Evolutionary conservation across 92 coral and sea anemone genomes (phyloP).

Genomic region (Ricordea florida): DNA sequence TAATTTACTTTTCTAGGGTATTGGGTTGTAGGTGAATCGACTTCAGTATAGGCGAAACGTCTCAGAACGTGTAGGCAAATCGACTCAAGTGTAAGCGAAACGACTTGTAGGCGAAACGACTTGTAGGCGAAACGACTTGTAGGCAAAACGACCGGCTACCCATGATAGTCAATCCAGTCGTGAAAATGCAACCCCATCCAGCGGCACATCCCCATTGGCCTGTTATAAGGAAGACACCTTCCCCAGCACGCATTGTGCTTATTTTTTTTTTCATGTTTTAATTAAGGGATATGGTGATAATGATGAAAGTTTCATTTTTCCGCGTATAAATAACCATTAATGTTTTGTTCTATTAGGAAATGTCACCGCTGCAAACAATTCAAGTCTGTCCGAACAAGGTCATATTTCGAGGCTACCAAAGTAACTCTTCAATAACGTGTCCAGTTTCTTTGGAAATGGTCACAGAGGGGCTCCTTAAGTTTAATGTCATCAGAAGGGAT

Average conservation of each 20-base stretch:
- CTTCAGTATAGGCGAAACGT: too few relatives aligned
- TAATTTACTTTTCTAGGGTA: too few relatives aligned
- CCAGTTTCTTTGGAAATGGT: constrained; percentile 13
- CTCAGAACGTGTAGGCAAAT: too few relatives aligned
- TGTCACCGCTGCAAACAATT: constrained; percentile 16
- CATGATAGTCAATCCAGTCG: constrained; percentile 1
- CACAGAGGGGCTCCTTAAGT: constrained; percentile 14
- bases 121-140: too few relatives aligned
- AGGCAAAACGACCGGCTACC: too few relatives aligned
- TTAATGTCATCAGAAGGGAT: constrained; percentile 13
- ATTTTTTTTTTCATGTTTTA: neutral
- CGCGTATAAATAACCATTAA: constrained; percentile 5
- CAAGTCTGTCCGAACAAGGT: constrained; percentile 3
- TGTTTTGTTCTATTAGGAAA: constrained; percentile 11
- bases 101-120: too few relatives aligned
- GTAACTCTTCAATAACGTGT: neutral
- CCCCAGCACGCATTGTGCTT: neutral
- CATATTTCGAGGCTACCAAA: neutral
- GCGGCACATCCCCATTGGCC: too few relatives aligned
- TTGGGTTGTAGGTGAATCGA: too few relatives aligned
- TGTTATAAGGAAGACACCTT: too few relatives aligned
- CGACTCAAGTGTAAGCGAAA: too few relatives aligned
- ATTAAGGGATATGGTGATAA: too few relatives aligned
- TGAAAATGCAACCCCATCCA: neutral
- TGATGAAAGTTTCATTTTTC: neutral